phyloP scores from a whole-genome alignment of 2,797 vertebrate species.

The Hemitrygon akajei region DNA sequence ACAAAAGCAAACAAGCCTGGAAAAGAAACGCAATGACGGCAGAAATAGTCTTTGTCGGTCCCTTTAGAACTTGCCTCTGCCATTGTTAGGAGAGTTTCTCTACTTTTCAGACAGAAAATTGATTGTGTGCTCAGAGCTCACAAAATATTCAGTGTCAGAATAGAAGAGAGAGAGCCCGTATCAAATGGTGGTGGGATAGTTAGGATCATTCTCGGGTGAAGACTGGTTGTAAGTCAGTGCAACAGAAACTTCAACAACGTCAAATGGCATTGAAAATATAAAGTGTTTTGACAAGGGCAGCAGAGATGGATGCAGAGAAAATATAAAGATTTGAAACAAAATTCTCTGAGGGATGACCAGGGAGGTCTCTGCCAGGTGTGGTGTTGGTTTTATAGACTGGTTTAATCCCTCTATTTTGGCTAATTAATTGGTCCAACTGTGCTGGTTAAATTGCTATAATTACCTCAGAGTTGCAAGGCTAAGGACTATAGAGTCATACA shows the following conservation, averaged over 20 bases:
- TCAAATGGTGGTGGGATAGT: not conserved
- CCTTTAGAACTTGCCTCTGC: not conserved
- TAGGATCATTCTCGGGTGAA: not conserved
- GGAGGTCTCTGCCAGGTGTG: not conserved
- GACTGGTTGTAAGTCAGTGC: not conserved
- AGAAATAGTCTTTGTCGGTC: not conserved
- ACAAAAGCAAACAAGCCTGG: not conserved
- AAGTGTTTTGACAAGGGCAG: not conserved
- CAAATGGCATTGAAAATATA: not conserved
- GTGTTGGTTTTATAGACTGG: not conserved
- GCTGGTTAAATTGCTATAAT: not conserved
- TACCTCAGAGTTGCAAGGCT: not conserved
- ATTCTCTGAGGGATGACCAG: not conserved
- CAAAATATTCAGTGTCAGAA: not conserved
- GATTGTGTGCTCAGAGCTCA: not conserved
- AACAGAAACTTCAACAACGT: not conserved
- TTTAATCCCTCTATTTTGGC: not conserved
- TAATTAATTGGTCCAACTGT: not conserved
- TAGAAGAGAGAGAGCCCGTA: not conserved
- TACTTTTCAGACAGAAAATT: not conserved
- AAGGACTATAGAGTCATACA: not conserved
- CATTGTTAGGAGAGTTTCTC: not conserved
- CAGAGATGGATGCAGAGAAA: not conserved
- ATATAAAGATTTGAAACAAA: not conserved
- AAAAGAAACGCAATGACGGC: not conserved